Conservation (phyloP, 2,113 vertebrate species). For the Stomatorhinus ivindoensis region DNA sequence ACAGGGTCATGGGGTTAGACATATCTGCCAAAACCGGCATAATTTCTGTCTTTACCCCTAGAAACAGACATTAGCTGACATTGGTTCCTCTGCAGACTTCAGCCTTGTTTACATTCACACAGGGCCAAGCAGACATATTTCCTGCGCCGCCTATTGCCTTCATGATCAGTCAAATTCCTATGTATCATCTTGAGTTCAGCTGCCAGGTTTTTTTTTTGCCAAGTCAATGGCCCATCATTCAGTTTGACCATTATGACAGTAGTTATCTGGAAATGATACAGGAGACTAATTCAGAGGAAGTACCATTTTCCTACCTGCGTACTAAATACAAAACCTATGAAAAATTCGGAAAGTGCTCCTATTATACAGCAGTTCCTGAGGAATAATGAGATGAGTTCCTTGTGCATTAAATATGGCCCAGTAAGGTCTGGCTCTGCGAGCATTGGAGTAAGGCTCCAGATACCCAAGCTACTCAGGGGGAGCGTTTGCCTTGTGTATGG, state of each 20-base stretch:
- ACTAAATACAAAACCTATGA: background rate
- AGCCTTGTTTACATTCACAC: background rate
- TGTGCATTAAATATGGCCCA: background rate
- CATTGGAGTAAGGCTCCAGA: background rate
- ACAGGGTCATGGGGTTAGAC: background rate
- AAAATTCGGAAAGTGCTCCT: background rate
- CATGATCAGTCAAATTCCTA: background rate
- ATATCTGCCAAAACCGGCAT: background rate
- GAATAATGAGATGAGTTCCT: background rate
- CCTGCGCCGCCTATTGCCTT: background rate
- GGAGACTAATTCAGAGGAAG: background rate
- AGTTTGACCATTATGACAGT: background rate
- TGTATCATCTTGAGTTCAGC: background rate
- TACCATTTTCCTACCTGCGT: background rate
- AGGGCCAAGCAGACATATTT: background rate
- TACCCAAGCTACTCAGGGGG: conserved; percentile 47
- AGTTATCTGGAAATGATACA: background rate
- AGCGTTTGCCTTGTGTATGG: conserved; percentile 44
- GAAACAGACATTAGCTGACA: background rate
- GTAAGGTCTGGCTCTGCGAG: background rate
- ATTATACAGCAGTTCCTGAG: background rate
- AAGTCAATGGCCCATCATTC: background rate
- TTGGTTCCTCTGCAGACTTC: background rate
- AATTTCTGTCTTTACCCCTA: background rate
- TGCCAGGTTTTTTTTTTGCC: background rate